Conservation (phyloP, 2,888 invertebrate species). For the Epsilonema sp. region DNA sequence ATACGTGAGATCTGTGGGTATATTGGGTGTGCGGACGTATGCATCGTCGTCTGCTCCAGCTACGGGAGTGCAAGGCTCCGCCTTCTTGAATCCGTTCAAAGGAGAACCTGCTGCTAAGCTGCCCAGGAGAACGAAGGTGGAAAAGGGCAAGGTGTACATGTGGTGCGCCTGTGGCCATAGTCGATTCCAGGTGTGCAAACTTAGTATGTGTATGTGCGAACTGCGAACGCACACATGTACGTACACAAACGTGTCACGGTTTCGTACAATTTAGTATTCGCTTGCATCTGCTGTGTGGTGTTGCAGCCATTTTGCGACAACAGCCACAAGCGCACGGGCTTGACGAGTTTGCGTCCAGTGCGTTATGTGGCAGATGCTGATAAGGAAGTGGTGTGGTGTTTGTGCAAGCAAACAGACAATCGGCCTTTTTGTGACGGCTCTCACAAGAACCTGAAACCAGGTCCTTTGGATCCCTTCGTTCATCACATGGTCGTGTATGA, state of each 20-base stretch:
- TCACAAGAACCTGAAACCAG: constrained; percentile 41
- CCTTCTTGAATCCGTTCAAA: constrained; percentile 3
- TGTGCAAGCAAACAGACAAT: constrained; percentile 81
- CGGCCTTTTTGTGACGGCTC: constrained; percentile 92
- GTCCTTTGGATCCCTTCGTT: neutral
- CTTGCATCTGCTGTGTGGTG: too few relatives aligned
- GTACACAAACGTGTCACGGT: too few relatives aligned
- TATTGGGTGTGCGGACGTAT: too few relatives aligned
- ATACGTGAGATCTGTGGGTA: too few relatives aligned
- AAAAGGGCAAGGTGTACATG: constrained; percentile 50
- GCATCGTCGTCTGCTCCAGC: too few relatives aligned
- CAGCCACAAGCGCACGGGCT: constrained; percentile 55
- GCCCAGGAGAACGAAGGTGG: constrained; percentile 14
- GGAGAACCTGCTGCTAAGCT: constrained; percentile 14
- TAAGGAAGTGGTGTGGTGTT: constrained; percentile 60
- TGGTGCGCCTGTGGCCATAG: constrained; percentile 90
- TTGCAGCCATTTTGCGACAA: constrained; percentile 77
- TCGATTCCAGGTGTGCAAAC: constrained; percentile 50
- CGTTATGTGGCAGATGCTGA: constrained; percentile 60
- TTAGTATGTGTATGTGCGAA: too few relatives aligned
- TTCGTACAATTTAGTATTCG: too few relatives aligned
- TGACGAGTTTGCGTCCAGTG: constrained; percentile 55
- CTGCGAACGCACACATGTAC: too few relatives aligned
- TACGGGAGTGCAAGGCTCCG: neutral
- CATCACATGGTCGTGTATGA: neutral